A percentile compares a stretch with the other conserved stretches of the same genome.
Conservation (phyloP, 2,113 vertebrate genomes). For the Phylloscopus trochiloides region DNA sequence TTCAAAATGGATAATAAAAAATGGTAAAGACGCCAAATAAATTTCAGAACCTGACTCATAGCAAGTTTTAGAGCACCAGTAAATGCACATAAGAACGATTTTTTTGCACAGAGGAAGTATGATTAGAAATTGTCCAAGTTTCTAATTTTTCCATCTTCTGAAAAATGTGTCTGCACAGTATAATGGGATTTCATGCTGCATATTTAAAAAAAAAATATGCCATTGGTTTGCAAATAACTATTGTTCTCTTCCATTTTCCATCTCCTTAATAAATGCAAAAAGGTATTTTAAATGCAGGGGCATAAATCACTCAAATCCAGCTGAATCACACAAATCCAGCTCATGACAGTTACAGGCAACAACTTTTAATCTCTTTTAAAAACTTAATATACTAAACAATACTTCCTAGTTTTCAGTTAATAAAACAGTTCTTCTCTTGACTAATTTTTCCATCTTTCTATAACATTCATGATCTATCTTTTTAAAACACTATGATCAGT, state of each 20-base stretch:
- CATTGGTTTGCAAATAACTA: background rate
- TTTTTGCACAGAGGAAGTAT: background rate
- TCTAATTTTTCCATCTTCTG: background rate
- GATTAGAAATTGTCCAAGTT: background rate
- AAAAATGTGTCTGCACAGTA: background rate
- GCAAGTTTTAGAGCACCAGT: background rate
- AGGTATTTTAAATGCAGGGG: background rate
- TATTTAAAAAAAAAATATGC: background rate
- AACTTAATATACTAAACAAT: background rate
- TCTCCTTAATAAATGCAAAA: background rate
- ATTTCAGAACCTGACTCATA: background rate
- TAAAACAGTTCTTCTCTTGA: accelerated
- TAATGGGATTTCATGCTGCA: background rate
- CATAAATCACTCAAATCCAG: background rate
- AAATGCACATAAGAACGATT: background rate
- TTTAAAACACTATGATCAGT: background rate
- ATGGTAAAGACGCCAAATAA: accelerated
- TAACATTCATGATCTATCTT: background rate
- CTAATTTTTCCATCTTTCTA: background rate
- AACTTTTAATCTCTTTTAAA: background rate
- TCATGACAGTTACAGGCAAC: background rate
- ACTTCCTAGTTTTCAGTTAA: background rate
- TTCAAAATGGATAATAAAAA: background rate
- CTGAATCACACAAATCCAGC: background rate
- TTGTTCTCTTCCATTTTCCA: background rate